Base-by-base conservation (phyloP, 2,797 vertebrate species). In the Chaenodraco wilsoni region DNA sequence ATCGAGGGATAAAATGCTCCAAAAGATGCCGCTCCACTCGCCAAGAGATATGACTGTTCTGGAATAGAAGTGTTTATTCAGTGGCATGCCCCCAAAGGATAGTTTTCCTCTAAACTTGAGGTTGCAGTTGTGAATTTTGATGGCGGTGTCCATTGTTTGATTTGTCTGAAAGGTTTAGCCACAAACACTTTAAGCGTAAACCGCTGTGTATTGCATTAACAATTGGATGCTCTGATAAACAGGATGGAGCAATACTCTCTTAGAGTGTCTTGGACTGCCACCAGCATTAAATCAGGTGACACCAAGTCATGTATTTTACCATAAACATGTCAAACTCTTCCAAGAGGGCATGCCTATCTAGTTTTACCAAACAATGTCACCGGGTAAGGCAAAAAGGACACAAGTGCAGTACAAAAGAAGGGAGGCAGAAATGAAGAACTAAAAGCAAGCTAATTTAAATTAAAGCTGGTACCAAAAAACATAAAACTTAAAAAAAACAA, bases 71-170 rank as follows among this genome's bases (percentile, higher is more conserved):
- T 56, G 44, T 58, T 78, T 71, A 50, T 51, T 51, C 10, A 9
- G 27, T 4, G 27, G 12, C 2, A 17, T 49, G 41, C 40, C 17
- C 9, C 50, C 33, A 0, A 54, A 55, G 49, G 33, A 48, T 23
- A 31, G 7, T 23, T 75, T 69, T n/a, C 40, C 67, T 63, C 45
- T 49, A 16, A 40, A 59, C 33, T 19, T 41, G 45, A 67, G 33
- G 48, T 50, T 63, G 48, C 16, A 49, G 58, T 49, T 69, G 52
- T 67, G 61, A 68, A 50, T 79, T 74, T 58, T 43, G 17, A 83
- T 44, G 45, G 49, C 15, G 3, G 10, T 2, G n/a, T 55, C 13
- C 45, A 54, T 59, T 63, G 51, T 63, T 69, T 57, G 49, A 43
- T 70, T 67, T 48, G 4, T 37, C 13, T 49, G 23, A 59, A 45